Base-by-base conservation (phyloP, 64 coral and sea anemone species). In the Pachyseris speciosa region DNA sequence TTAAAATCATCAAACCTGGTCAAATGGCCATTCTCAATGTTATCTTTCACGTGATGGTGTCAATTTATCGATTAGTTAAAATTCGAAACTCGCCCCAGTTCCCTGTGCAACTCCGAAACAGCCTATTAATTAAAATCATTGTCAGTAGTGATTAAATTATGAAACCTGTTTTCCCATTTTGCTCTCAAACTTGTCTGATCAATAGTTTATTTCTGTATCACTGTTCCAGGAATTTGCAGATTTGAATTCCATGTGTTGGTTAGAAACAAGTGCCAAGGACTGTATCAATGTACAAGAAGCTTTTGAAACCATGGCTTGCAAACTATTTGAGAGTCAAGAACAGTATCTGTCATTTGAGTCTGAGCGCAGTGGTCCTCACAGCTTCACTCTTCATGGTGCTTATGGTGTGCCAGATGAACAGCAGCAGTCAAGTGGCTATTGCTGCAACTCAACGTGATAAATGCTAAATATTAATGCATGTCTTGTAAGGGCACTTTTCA, bases 201-300 rank as follows among this genome's bases (percentile, higher is more conserved):
- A 16, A 12, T 20, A 32, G 27, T 28, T 25, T 19, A 25, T 53
- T 52, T 25, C 9, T 5, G 28, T 1, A 11, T 74, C 22, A 38
- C 70, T 19, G 2, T 84, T 37, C 41, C 86, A 96, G 95, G 60
- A 92, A 37, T 93, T 89, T 80, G 88, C 90, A 51, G 64, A 86
- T 19, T 87, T 87, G 72, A 83, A 90, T 65, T 83, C 75, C 20
- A 57, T 96, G 85, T 92, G 95, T 47, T 93, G 95, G 80, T 19
- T 96, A 55, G 91, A 96, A 68, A 96, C 95, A 16, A 96, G 95
- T 86, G 95, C 95, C 58, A 96, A 96, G 48, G 79, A 77, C 45
- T 93, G 88, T 37, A 96, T 78, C 16, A 96, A 96, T 85, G 86
- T 96, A 16, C 61, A 85, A 45, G 95, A 96, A 59, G 67, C 91